Conservation (phyloP, 2,888 invertebrate species). For the Unio pictorum region DNA sequence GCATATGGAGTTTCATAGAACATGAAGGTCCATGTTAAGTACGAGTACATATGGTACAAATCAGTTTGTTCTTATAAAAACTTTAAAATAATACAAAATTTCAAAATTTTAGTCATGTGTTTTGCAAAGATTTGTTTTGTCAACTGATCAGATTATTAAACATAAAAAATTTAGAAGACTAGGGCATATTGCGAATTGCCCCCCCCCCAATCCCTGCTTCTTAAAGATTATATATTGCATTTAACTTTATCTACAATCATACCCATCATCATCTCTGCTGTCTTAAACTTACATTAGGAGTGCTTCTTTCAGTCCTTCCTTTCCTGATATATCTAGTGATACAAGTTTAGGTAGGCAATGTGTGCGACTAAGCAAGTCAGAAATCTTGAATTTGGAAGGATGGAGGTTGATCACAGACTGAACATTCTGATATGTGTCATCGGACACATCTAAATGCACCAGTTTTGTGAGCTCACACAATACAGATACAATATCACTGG, state of each 20-base stretch:
- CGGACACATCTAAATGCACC: slow-evolving; percentile 76
- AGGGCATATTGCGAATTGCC: too few relatives aligned
- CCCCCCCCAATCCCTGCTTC: too few relatives aligned
- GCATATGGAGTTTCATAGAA: too few relatives aligned
- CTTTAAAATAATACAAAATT: too few relatives aligned
- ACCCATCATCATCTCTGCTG: not conserved
- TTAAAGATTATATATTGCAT: too few relatives aligned
- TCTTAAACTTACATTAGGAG: slow-evolving; percentile 72
- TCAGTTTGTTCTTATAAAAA: too few relatives aligned
- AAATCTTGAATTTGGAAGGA: slow-evolving; percentile 60
- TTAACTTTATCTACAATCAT: not conserved
- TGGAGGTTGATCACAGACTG: slow-evolving; percentile 73
- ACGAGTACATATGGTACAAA: too few relatives aligned
- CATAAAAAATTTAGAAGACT: too few relatives aligned
- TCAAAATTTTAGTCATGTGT: too few relatives aligned
- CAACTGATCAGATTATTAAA: too few relatives aligned
- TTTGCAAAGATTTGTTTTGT: too few relatives aligned
- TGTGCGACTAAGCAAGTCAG: slow-evolving; percentile 57
- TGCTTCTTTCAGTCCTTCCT: slow-evolving; percentile 73
- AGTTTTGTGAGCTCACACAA: slow-evolving; percentile 75
- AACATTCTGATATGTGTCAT: slow-evolving; percentile 72
- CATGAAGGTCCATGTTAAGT: too few relatives aligned
- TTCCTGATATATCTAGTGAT: slow-evolving; percentile 80
- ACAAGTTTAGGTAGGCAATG: slow-evolving; percentile 74
- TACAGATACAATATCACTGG: slow-evolving; percentile 72